These are phyloP conservation scores for Parnassius smintheus DNA, from an alignment of 2,888 invertebrate genomes.

Conservation along the genomic window DNA sequence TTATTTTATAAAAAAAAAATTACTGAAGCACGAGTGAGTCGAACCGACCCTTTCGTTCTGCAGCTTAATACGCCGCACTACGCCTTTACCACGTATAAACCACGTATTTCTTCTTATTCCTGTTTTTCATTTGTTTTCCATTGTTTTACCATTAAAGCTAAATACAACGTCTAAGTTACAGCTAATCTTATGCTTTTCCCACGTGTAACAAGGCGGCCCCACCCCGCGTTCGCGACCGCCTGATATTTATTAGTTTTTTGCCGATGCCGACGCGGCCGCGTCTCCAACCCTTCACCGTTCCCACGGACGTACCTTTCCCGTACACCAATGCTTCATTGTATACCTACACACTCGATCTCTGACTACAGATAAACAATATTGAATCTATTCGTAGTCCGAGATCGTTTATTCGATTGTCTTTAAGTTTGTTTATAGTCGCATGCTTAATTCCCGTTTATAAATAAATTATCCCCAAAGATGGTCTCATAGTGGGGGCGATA, in stretches of 20 bases:
- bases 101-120: too few relatives aligned
- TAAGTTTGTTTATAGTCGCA: background rate
- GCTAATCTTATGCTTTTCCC: background rate
- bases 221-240: constrained; percentile 16
- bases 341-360: background rate
- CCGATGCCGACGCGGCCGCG: constrained; percentile 12
- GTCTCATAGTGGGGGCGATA: too few relatives aligned
- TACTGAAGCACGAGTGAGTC: too few relatives aligned
- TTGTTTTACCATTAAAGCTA: too few relatives aligned
- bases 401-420: background rate
- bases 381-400: background rate
- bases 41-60: too few relatives aligned
- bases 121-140: too few relatives aligned
- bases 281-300: constrained; percentile 25
- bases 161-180: too few relatives aligned
- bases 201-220: background rate
- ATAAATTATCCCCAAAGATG: too few relatives aligned
- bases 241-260: constrained; percentile 27
- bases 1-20: too few relatives aligned
- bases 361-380: background rate
- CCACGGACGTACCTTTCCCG: constrained; percentile 22
- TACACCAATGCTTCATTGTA: constrained; percentile 5
- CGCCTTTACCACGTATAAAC: too few relatives aligned
- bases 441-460: too few relatives aligned
- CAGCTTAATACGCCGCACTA: too few relatives aligned